phyloP scores from a whole-genome alignment of 2,888 invertebrate species.

The Nomada hirtipes region DNA sequence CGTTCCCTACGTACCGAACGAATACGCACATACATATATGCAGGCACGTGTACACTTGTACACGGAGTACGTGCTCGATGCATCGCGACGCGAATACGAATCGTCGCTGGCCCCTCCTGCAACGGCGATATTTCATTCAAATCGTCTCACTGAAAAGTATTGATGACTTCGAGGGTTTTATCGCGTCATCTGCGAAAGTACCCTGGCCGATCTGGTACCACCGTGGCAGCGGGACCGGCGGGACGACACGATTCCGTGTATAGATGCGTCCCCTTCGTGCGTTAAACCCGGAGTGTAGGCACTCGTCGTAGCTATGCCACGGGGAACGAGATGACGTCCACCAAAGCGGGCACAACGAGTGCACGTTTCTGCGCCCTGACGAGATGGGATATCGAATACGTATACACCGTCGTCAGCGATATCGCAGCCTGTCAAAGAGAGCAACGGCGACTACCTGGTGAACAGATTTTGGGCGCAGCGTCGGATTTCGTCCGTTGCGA shows the following conservation, averaged over 20 bases:
- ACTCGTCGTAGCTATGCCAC: slow-evolving; percentile 8
- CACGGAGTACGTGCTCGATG: not conserved
- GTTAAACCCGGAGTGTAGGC: slow-evolving; percentile 22
- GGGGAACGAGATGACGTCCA: slow-evolving; percentile 40
- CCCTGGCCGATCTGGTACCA: slow-evolving; percentile 55
- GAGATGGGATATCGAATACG: slow-evolving; percentile 38
- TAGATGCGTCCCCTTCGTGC: slow-evolving; percentile 28
- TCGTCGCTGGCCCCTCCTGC: slow-evolving; percentile 47
- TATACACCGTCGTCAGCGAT: slow-evolving; percentile 58
- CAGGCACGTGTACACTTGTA: not conserved
- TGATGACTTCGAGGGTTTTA: slow-evolving; percentile 73
- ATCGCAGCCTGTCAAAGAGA: slow-evolving; percentile 58
- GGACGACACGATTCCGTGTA: slow-evolving; percentile 17
- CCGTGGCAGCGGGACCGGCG: slow-evolving; percentile 10
- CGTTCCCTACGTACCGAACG: not conserved
- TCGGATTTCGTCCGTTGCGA: slow-evolving; percentile 58
- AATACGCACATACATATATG: not conserved
- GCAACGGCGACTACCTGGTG: slow-evolving; percentile 43
- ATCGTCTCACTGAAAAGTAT: slow-evolving; percentile 75
- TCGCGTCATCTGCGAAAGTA: slow-evolving; percentile 72
- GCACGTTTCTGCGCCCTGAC: slow-evolving; percentile 10
- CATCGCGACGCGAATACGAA: slow-evolving; percentile 59
- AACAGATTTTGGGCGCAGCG: slow-evolving; percentile 45
- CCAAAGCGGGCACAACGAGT: not conserved
- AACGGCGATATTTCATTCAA: slow-evolving; percentile 73